phyloP scores from a whole-genome alignment of 37 sponge, comb jelly and placozoan genomes.

The Tethya wilhelma region DNA sequence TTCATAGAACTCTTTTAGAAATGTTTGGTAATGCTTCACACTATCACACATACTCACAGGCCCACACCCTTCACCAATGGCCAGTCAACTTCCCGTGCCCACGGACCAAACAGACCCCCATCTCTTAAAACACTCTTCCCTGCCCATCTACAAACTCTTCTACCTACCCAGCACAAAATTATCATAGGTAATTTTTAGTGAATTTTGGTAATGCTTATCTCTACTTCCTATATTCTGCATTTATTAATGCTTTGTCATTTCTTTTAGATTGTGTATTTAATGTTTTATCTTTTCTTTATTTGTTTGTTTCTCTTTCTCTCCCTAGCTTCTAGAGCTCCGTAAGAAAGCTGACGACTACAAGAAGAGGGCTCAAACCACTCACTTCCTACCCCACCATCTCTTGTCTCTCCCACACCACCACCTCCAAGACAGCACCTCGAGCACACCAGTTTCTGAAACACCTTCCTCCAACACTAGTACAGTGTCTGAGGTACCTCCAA shows the following conservation, averaged over 20 bases:
- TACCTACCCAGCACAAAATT: not conserved
- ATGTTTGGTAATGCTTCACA: too few species aligned
- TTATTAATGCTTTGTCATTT: too few species aligned
- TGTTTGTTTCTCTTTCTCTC: not conserved
- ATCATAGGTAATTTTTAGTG: slow-evolving; percentile 1
- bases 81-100: not conserved
- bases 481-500: not conserved
- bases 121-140: slow-evolving; percentile 48
- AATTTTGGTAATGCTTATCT: too few species aligned
- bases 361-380: slow-evolving; percentile 16
- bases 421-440: not conserved
- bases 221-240: too few species aligned
- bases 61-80: too few species aligned
- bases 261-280: not conserved
- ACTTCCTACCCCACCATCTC: slow-evolving; percentile 11
- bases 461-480: not conserved
- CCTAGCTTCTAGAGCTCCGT: slow-evolving; percentile 56
- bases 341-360: slow-evolving; percentile 57
- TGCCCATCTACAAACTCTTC: slow-evolving; percentile 1
- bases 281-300: too few species aligned
- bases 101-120: slow-evolving; percentile 42
- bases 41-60: too few species aligned
- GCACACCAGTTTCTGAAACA: not conserved
- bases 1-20: too few species aligned
- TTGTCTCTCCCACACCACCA: not conserved